Percentiles rank a stretch among this genome's conserved stretches.
These are phyloP conservation scores for Pipa parva DNA, from an alignment of 2,113 vertebrate species.

Conservation along the genomic window DNA sequence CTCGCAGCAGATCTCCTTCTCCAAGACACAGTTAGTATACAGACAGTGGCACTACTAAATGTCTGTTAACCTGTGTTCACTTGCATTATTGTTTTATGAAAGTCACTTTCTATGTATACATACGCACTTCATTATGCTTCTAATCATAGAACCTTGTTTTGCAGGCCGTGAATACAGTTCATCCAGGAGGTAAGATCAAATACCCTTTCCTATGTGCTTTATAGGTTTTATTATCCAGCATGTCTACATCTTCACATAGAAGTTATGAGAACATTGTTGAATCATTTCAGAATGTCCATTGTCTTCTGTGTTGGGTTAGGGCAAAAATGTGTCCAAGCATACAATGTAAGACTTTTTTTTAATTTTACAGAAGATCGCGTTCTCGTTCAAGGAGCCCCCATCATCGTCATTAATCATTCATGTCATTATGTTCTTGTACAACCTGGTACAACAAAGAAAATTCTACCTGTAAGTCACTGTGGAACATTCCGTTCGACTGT, in stretches of 20 bases:
- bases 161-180: constrained; percentile 64
- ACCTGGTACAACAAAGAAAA: neutral
- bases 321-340: too few species aligned
- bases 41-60: fast-evolving
- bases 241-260: too few species aligned
- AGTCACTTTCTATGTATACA: neutral
- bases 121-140: neutral
- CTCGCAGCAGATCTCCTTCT: constrained; percentile 81
- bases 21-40: constrained; percentile 74
- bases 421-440: neutral
- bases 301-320: too few species aligned
- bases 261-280: too few species aligned
- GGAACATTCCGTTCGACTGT: constrained; percentile 13
- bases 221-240: too few species aligned
- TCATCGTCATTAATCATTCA: constrained; percentile 7
- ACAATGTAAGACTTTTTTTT: neutral
- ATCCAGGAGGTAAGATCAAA: constrained; percentile 56
- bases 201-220: too few species aligned
- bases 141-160: neutral
- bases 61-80: too few species aligned
- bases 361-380: constrained; percentile 14
- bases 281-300: too few species aligned
- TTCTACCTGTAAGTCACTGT: too few species aligned
- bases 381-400: constrained; percentile 31
- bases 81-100: too few species aligned